Percentiles rank a stretch among this genome's conserved stretches.
These are phyloP conservation scores for Eurytoma californica DNA, from an alignment of 2,888 invertebrate species.

Conservation along the genomic window DNA sequence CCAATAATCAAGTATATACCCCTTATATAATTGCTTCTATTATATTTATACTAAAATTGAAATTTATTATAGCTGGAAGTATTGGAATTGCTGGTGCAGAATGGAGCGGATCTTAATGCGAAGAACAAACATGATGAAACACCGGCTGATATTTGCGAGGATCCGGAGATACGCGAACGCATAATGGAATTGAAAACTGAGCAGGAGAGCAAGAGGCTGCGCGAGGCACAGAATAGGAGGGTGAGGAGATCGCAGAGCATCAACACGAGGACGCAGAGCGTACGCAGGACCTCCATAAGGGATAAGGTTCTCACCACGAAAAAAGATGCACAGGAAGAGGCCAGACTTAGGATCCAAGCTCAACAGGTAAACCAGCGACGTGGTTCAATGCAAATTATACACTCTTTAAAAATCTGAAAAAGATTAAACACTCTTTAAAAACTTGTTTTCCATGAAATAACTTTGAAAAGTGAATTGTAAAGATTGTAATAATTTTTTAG, in stretches of 20 bases:
- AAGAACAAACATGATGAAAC: slow-evolving; percentile 98
- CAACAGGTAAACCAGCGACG: slow-evolving; percentile 75
- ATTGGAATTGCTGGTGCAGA: slow-evolving; percentile 94
- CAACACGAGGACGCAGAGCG: slow-evolving; percentile 91
- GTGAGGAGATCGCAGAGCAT: slow-evolving; percentile 86
- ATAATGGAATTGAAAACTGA: slow-evolving; percentile 92
- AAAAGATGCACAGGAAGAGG: slow-evolving; percentile 96
- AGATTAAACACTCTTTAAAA: background rate
- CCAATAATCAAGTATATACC: no score
- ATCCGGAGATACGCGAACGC: slow-evolving; percentile 93
- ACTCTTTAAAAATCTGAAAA: background rate
- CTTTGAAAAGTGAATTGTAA: background rate
- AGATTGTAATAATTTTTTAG: slow-evolving; percentile 13
- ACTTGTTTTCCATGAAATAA: background rate
- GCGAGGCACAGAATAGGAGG: slow-evolving; percentile 80
- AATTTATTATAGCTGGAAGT: slow-evolving; percentile 89
- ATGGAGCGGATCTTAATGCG: slow-evolving; percentile 97
- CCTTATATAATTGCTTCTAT: no score
- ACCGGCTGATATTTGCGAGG: slow-evolving; percentile 97
- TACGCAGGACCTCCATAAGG: slow-evolving; percentile 92
- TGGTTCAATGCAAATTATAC: background rate
- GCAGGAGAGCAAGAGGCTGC: slow-evolving; percentile 86
- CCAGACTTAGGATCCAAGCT: slow-evolving; percentile 82
- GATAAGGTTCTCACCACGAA: slow-evolving; percentile 95
- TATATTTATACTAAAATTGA: no score